Conservation (phyloP, 2,888 invertebrate species). For the Calliphora vomitoria region DNA sequence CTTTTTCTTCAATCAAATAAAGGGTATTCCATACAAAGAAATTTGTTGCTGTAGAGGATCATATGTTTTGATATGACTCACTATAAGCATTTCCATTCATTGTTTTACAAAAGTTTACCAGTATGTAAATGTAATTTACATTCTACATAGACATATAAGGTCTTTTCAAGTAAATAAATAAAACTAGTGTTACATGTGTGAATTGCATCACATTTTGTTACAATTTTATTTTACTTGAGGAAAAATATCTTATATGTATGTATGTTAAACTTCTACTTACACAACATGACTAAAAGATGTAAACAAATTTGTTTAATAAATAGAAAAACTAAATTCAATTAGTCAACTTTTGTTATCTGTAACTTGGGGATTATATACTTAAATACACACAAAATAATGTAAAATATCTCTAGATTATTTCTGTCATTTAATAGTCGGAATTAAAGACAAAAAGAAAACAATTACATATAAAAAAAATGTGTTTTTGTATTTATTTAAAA, state of each 20-base stretch:
- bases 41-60: too few relatives aligned
- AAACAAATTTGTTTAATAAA: constrained; percentile 65
- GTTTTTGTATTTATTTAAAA: too few relatives aligned
- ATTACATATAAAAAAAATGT: neutral
- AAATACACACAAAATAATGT: neutral
- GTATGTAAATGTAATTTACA: neutral
- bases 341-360: constrained; percentile 64
- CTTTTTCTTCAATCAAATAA: too few relatives aligned
- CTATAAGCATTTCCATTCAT: too few relatives aligned
- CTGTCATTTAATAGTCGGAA: neutral
- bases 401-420: constrained; percentile 5
- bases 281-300: constrained; percentile 48
- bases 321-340: constrained; percentile 70
- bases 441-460: neutral
- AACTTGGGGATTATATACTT: constrained; percentile 62
- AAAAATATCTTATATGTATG: neutral
- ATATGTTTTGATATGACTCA: too few relatives aligned
- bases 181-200: constrained; percentile 43
- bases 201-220: constrained; percentile 49
- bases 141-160: neutral
- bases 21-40: too few relatives aligned
- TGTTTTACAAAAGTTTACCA: neutral
- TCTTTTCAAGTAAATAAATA: constrained; percentile 16
- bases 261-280: neutral
- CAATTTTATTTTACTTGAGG: constrained; percentile 1